Evolutionary conservation across 37 sponge, comb jelly and placozoan genomes (phyloP), one percentile per base, ranked within the genome.

Genomic region (Mnemiopsis leidyi): DNA sequence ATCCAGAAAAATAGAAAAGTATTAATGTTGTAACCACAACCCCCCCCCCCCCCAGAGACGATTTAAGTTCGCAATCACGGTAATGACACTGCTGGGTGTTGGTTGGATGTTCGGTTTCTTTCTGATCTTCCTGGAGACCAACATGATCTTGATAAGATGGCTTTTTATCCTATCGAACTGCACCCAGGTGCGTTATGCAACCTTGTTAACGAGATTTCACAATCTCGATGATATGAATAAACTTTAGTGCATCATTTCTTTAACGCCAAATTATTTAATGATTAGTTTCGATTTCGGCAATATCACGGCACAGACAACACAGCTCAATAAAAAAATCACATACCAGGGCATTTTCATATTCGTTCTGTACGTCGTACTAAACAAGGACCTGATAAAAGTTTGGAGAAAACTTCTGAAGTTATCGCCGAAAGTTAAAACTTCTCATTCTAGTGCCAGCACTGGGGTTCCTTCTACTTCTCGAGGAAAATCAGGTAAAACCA

Each of bases 341-440:
- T 2, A 7, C 20, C 90, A 85, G 90, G 90, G 90, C 39, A 85
- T 85, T 21, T 40, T 85, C 61, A 85, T 85, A n/a, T 85, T 85
- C 48, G 25, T 85, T 18, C 29, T 85, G 61, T 85, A 85, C 90
- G 90, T 85, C 23, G 90, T 85, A 61, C 9, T 28, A 1, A 85
- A 85, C 23, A 61, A 85, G 29, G 39, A 38, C 61, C 61, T 85
- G 24, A 85, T 39, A 61, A 85, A 85, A 33, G 35, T 85, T 16
- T 85, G 90, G 90, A 38, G 24, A 28, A 85, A 85, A 39, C 90
- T 85, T 1, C 90, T 85, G 61, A 37, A 37, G n/a, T n/a, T n/a
- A n/a, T n/a, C n/a, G n/a, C n/a, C n/a, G n/a, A n/a, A n/a, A n/a
- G n/a, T n/a, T n/a, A n/a, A n/a, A n/a, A n/a, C n/a, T n/a, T n/a